phyloP scores from a whole-genome alignment of 23 tunicate genomes.

The Aplidium turbinatum region DNA sequence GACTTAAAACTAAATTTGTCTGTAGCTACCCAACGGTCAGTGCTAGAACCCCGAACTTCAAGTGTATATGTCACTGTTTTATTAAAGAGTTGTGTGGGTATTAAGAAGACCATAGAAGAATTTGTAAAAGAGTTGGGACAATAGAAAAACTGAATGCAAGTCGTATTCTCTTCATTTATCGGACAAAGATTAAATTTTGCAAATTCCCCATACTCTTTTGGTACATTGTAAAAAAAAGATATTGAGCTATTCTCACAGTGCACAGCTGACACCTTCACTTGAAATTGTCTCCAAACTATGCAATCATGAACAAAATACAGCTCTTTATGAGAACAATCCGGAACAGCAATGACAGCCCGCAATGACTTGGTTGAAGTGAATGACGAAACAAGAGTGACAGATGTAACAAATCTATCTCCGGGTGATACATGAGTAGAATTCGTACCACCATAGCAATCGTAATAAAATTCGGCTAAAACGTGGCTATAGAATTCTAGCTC shows the following conservation, averaged over 20 bases:
- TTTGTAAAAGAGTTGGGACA: too few species aligned
- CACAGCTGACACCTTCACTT: not conserved
- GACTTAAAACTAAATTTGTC: too few species aligned
- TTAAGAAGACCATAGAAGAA: too few species aligned
- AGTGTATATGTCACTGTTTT: too few species aligned
- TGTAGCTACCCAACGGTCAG: too few species aligned
- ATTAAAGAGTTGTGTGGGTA: too few species aligned
- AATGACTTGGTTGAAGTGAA: too few species aligned
- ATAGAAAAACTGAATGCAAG: too few species aligned
- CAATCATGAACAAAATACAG: conserved; percentile 2
- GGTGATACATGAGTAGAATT: not conserved
- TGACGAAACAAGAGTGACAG: too few species aligned
- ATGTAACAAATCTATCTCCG: conserved; percentile 16
- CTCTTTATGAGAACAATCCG: not conserved
- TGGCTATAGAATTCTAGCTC: not conserved
- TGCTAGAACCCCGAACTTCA: too few species aligned
- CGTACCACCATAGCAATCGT: conserved; percentile 8
- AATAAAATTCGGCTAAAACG: not conserved
- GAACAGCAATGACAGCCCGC: too few species aligned
- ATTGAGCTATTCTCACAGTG: conserved; percentile 2
- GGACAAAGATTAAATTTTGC: conserved; percentile 12
- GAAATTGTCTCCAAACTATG: not conserved
- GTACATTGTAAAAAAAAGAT: not conserved
- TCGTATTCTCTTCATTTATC: too few species aligned
- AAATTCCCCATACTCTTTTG: conserved; percentile 1